A percentile compares a stretch with the other conserved stretches of the same genome.
phyloP scores from a whole-genome alignment of 1,140 invertebrate species.

The Bombus breviceps region DNA sequence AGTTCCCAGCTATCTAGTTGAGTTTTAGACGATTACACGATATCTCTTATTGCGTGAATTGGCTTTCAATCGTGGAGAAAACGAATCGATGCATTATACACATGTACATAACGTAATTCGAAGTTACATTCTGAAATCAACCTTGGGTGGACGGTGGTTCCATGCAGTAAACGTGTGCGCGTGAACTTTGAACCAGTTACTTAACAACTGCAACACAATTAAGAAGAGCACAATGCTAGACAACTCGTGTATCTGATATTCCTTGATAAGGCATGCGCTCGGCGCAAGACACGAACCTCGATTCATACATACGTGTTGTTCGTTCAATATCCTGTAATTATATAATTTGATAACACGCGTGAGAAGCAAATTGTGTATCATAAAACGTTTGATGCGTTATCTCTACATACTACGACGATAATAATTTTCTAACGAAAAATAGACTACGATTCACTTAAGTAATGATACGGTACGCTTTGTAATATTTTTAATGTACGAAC shows the following conservation, averaged over 20 bases:
- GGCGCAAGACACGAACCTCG: not conserved
- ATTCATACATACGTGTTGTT: not conserved
- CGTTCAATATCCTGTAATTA: not conserved
- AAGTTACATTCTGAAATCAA: not conserved
- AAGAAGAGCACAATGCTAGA: not conserved
- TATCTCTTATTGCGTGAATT: not conserved
- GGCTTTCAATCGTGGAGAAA: not conserved
- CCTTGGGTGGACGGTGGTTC: not conserved
- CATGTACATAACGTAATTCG: not conserved
- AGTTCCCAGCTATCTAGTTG: not conserved
- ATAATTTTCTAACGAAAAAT: not conserved
- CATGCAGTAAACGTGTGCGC: not conserved
- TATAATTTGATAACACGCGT: not conserved
- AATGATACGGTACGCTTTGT: not conserved
- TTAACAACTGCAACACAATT: constrained; percentile 30
- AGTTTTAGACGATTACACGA: not conserved
- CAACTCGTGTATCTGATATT: not conserved
- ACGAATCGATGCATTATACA: not conserved
- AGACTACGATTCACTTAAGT: not conserved
- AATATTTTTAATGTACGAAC: no score
- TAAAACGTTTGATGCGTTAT: not conserved
- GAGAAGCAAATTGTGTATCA: not conserved
- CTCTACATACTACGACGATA: not conserved
- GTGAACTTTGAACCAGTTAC: constrained; percentile 54
- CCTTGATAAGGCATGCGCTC: not conserved